Evolutionary conservation across 2,888 invertebrate genomes (phyloP).

Genomic region (Amorpha juglandis): DNA sequence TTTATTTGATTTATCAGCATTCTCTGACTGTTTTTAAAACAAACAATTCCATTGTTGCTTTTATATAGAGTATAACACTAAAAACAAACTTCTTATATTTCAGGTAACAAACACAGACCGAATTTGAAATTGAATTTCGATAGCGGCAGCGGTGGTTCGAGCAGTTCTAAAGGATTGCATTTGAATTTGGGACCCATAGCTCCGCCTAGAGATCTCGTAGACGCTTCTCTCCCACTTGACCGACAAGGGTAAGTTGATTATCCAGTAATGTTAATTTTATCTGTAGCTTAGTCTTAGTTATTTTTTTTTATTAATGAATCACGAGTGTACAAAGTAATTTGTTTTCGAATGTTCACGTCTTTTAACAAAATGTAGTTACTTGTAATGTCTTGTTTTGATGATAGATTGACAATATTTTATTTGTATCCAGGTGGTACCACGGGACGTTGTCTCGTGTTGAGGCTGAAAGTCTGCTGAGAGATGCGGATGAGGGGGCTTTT

Average conservation of each 20-base stretch:
- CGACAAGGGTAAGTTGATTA: constrained; percentile 90
- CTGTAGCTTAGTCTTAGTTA: not conserved
- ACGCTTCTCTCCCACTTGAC: constrained; percentile 91
- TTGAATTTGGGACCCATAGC: constrained; percentile 88
- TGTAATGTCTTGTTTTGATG: not conserved
- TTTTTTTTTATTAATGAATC: not conserved
- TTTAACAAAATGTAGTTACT: not conserved
- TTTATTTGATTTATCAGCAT: constrained; percentile 12
- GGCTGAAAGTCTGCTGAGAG: constrained; percentile 93
- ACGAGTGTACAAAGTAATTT: too few relatives aligned
- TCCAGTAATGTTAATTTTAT: too few relatives aligned
- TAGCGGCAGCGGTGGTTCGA: constrained; percentile 75
- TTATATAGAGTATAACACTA: not conserved
- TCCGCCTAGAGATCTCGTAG: constrained; percentile 90
- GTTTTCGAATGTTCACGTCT: constrained; percentile 13
- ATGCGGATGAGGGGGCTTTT: constrained; percentile 95
- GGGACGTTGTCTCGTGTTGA: constrained; percentile 95
- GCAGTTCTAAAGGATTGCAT: constrained; percentile 85
- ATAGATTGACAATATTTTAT: constrained; percentile 25
- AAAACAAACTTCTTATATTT: not conserved
- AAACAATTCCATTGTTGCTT: not conserved
- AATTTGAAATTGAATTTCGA: constrained; percentile 91
- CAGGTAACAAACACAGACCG: constrained; percentile 86
- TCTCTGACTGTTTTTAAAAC: not conserved
- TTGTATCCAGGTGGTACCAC: constrained; percentile 93